These are phyloP conservation scores for Eilema griseolum DNA, from an alignment of 2,888 invertebrate genomes.

Conservation along the genomic window DNA sequence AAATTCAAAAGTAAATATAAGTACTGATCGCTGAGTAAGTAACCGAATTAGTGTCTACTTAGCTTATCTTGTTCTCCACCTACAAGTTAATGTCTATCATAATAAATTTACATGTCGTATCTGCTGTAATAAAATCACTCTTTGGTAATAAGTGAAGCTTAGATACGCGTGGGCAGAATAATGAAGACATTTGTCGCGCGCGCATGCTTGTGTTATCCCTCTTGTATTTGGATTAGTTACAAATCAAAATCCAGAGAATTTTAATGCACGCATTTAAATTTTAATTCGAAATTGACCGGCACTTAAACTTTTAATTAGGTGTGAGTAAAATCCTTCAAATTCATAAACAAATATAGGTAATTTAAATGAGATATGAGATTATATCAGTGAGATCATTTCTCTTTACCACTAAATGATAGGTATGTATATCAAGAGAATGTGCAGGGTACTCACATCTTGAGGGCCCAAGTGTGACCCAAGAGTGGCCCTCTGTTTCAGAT, in stretches of 20 bases:
- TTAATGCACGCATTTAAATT: not conserved
- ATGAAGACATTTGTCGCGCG: constrained; percentile 77
- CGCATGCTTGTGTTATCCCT: constrained; percentile 60
- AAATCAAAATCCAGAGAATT: not conserved
- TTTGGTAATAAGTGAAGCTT: constrained; percentile 53
- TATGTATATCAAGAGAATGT: too few species aligned
- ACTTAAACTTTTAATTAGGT: too few species aligned
- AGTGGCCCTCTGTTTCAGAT: too few species aligned
- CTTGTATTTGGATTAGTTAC: constrained; percentile 29
- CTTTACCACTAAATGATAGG: too few species aligned
- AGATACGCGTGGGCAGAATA: constrained; percentile 73
- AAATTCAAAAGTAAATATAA: not conserved
- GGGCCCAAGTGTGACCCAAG: too few species aligned
- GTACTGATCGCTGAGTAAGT: constrained; percentile 1
- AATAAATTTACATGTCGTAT: constrained; percentile 50
- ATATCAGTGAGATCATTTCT: not conserved
- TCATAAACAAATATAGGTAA: too few species aligned
- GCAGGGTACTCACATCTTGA: too few species aligned
- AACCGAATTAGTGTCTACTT: constrained; percentile 17
- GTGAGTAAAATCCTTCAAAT: too few species aligned
- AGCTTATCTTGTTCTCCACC: constrained; percentile 13
- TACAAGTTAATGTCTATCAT: constrained; percentile 24
- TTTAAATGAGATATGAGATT: too few species aligned
- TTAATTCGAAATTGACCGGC: not conserved
- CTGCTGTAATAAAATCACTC: constrained; percentile 49